These are phyloP conservation scores for Pseudochaenichthys georgianus DNA, from an alignment of 2,797 vertebrate genomes.

Conservation along the genomic window DNA sequence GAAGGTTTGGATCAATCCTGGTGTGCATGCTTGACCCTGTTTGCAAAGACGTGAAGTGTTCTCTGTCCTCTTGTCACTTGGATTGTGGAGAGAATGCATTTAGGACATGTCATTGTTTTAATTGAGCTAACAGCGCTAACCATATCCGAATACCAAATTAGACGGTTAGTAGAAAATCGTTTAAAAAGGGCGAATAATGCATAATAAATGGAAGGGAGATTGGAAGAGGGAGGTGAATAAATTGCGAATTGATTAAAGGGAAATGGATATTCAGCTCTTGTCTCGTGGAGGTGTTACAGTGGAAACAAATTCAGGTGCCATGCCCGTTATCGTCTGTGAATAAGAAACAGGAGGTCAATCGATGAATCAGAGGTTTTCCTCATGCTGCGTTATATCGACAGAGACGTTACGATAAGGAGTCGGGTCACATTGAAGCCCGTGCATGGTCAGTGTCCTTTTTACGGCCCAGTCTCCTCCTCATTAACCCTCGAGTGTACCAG, in stretches of 20 bases:
- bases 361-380: conserved; percentile 65
- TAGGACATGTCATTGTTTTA: conserved; percentile 84
- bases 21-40: conserved; percentile 37
- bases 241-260: conserved; percentile 86
- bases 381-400: conserved; percentile 54
- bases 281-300: conserved; percentile 73
- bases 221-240: conserved; percentile 80
- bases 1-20: conserved; percentile 50
- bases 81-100: conserved; percentile 76
- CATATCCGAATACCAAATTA: conserved; percentile 86
- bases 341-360: conserved; percentile 62
- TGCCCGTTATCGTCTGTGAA: conserved; percentile 55
- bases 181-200: conserved; percentile 87
- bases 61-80: conserved; percentile 64
- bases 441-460: conserved; percentile 55
- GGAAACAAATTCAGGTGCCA: conserved; percentile 73
- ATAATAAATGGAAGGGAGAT: conserved; percentile 86
- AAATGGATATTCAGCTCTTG: conserved; percentile 81
- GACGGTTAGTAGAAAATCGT: conserved; percentile 84
- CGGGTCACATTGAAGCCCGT: conserved; percentile 58
- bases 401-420: conserved; percentile 43
- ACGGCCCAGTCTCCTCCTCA: conserved; percentile 25
- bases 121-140: conserved; percentile 84
- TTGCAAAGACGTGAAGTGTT: conserved; percentile 65
- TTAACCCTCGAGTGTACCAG: conserved; percentile 41